These are phyloP conservation scores for Girardinus metallicus DNA, from an alignment of 2,797 vertebrate species.

Conservation along the genomic window DNA sequence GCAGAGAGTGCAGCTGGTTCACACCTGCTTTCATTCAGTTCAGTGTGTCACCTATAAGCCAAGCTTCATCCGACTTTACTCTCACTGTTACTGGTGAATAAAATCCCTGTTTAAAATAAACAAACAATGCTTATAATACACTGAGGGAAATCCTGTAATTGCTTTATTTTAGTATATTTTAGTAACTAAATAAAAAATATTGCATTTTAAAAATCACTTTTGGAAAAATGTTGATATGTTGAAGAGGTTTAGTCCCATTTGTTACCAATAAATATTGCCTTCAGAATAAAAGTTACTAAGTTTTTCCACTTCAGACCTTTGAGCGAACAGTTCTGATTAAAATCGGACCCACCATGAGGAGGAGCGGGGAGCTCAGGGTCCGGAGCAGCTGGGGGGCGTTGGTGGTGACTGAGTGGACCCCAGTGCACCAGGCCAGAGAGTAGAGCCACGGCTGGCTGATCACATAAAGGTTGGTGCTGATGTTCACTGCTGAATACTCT, in stretches of 20 bases:
- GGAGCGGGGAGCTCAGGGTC: constrained; percentile 80
- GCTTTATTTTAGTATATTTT: neutral
- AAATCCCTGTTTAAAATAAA: no score
- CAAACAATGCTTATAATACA: no score
- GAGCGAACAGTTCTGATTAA: rapidly evolving
- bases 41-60: no score
- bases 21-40: no score
- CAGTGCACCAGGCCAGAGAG: constrained; percentile 92
- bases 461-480: constrained; percentile 90
- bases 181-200: neutral
- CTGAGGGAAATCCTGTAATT: no score
- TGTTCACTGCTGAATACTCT: constrained; percentile 83
- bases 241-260: neutral
- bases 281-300: neutral
- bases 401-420: constrained; percentile 90
- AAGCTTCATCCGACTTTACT: no score
- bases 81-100: no score
- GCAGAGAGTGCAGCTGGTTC: no score
- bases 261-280: neutral
- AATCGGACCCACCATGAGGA: constrained; percentile 86
- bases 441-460: constrained; percentile 93
- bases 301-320: neutral
- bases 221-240: neutral
- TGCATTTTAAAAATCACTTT: neutral
- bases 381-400: constrained; percentile 82